Base-by-base conservation (phyloP, 1,140 invertebrate species). In the Drosophila pseudoobscura region DNA sequence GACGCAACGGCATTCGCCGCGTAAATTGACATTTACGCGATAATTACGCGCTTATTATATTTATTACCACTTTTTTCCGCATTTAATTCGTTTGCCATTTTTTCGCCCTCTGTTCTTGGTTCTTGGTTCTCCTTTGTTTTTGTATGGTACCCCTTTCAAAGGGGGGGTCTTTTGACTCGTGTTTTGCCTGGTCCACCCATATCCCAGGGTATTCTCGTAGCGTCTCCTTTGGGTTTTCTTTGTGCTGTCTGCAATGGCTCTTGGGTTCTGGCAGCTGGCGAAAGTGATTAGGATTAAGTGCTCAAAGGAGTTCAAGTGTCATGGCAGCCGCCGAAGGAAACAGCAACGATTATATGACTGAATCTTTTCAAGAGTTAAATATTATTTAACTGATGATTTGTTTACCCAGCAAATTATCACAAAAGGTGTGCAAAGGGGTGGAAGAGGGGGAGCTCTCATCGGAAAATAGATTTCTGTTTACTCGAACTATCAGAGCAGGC, bases 1-100 rank as follows among this genome's bases (percentile, higher is more conserved):
- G 83, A 88, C 83, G 83, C 83, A 88, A 88, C 83, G 79, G 79
- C 83, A 62, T 58, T 83, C 75, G 83, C 71, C 75, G 66, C 83
- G 83, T 76, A 88, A 88, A 88, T 88, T 88, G 83, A 88, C 83
- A 88, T 88, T 88, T 88, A 88, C 75, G 83, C 83, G 84, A 83
- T 83, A 88, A 88, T 88, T 88, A 88, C 84, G 83, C 78, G 83
- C 83, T 88, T 88, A 88, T 88, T 88, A 88, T 88, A 88, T 88
- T 88, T 88, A 88, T 88, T 88, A 88, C 71, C 84, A 83, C 75
- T 89, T 88, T 87, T 82, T 87, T 76, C 75, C 66, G 66, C 83
- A 78, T 82, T 82, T 82, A 82, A 88, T 87, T 88, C 50, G 69
- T 63, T 64, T 64, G 39, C 50, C 41, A 50, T 53, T 66, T 50